Evolutionary conservation across 1,140 invertebrate genomes (phyloP).

Genomic region (Zeugodacus cucurbitae): DNA sequence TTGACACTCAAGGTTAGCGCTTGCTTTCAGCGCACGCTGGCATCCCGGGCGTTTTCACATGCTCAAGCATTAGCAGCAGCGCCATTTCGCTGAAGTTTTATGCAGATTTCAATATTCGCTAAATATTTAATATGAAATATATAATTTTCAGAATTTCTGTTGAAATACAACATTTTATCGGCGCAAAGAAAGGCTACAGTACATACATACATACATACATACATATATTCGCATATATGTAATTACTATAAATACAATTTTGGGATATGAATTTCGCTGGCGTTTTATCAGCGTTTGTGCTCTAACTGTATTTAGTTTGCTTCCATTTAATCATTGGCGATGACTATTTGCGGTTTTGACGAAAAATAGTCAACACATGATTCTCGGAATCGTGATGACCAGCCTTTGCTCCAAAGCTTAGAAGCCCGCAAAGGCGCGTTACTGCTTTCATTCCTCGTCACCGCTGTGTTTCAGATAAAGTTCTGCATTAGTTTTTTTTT

Average conservation of each 20-base stretch:
- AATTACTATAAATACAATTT: neutral
- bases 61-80: neutral
- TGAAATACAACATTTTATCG: neutral
- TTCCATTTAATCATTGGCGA: neutral
- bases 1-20: constrained; percentile 24
- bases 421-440: neutral
- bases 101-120: neutral
- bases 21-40: neutral
- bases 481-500: neutral
- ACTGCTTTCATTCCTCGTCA: neutral
- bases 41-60: neutral
- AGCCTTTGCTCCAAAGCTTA: neutral
- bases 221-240: neutral
- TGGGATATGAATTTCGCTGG: no score
- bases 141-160: neutral
- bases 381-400: neutral
- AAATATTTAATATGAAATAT: neutral
- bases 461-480: no score
- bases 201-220: neutral
- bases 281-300: neutral
- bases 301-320: neutral
- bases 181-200: neutral
- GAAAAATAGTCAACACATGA: neutral
- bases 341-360: neutral
- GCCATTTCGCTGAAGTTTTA: neutral